Evolutionary conservation across 2,113 vertebrate species (phyloP), one percentile per base, ranked within the genome.

Genomic region (Podiceps cristatus): DNA sequence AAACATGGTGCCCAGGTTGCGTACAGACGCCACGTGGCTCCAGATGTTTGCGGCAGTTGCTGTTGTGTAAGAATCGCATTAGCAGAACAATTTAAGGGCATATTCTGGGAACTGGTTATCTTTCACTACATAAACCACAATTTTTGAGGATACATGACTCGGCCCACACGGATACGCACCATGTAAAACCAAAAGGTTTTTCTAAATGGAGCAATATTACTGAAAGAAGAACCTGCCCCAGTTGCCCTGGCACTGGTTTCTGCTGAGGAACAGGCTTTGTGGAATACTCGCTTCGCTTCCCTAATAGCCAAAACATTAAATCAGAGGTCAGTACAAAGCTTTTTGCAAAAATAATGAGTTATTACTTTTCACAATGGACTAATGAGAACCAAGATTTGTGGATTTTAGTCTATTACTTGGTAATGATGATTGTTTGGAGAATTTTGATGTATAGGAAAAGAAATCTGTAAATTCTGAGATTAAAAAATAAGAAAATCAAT

Each of bases 401-500:
- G 40, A 73, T 16, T 76, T 88, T 88, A 64, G 76, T 33, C 58
- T 90, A 19, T 69, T 87, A 62, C 17, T 92, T 92, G 77, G 75
- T 56, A 33, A 40, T 69, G 81, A 78, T 42, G 71, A 89, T 75
- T 93, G 77, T 8, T 42, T 11, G 44, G 63, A 62, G 68, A 86
- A 82, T 82, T 90, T 53, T 72, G 62, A 88, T 3, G 9, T 68
- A 52, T 42, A 66, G 75, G 72, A 92, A 95, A 93, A 77, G 40
- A 97, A 97, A 96, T 67, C 62, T 88, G 47, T 91, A 85, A 80
- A 77, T 81, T 85, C 69, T 71, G 76, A 95, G 72, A 52, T 87
- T 93, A 95, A 86, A 44, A 84, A 77, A 85, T 13, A 85, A 68
- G 80, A 95, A 94, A 97, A 92, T 90, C 56, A 77, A 90, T 94